Conservation (phyloP, 2,888 invertebrate genomes). For the Archips xylosteana region DNA sequence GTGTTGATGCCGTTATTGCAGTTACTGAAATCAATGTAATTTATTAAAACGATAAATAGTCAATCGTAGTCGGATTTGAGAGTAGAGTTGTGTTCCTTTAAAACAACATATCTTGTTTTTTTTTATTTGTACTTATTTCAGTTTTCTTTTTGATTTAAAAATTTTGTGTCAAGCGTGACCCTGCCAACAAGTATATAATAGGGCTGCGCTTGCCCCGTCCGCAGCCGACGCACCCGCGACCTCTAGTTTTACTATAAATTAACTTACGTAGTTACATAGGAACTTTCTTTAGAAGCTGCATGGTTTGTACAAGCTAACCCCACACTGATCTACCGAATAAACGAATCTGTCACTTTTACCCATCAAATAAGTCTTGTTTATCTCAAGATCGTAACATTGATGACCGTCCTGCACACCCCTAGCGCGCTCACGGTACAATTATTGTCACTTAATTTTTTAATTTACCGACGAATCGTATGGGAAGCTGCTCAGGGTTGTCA, state of each 20-base stretch:
- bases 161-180: constrained; percentile 66
- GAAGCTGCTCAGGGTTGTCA: constrained; percentile 21
- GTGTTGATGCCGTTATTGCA: not conserved
- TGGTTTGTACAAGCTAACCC: constrained; percentile 85
- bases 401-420: constrained; percentile 56
- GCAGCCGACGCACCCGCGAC: constrained; percentile 68
- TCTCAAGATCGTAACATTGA: constrained; percentile 67
- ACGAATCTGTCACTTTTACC: constrained; percentile 73
- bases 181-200: constrained; percentile 73
- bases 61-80: not conserved
- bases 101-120: not conserved
- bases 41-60: not conserved
- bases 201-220: constrained; percentile 57
- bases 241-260: constrained; percentile 82
- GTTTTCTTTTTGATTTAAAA: constrained; percentile 33
- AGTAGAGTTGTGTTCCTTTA: not conserved
- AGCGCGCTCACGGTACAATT: constrained; percentile 39
- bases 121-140: not conserved
- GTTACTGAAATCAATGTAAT: not conserved
- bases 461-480: constrained; percentile 3
- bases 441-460: constrained; percentile 35
- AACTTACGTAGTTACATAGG: constrained; percentile 86
- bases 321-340: constrained; percentile 84
- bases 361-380: constrained; percentile 73
- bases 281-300: constrained; percentile 86